phyloP scores from a whole-genome alignment of 2,888 invertebrate species.

The Lysandra coridon region DNA sequence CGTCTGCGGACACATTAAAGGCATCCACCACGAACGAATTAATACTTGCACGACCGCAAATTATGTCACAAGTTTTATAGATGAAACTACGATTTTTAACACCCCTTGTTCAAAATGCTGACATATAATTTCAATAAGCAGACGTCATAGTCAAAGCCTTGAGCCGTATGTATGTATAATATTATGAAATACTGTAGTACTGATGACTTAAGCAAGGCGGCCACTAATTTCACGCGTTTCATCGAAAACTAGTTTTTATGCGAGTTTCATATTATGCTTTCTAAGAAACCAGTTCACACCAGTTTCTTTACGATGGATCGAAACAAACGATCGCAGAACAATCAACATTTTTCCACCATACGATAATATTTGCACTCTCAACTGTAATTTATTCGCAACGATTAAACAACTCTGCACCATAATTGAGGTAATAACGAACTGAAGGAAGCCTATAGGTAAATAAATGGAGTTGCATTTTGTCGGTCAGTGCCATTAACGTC shows the following conservation, averaged over 20 bases:
- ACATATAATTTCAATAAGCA: too few species aligned
- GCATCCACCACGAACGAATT: not conserved
- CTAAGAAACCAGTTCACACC: too few species aligned
- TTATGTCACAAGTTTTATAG: not conserved
- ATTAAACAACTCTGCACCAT: not conserved
- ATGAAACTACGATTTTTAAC: not conserved
- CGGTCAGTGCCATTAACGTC: slow-evolving; percentile 55
- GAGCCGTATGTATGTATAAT: too few species aligned
- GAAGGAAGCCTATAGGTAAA: slow-evolving; percentile 49
- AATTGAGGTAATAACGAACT: not conserved
- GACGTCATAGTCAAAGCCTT: too few species aligned
- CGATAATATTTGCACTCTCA: not conserved
- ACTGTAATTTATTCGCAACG: not conserved
- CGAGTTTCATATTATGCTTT: too few species aligned
- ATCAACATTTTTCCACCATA: too few species aligned
- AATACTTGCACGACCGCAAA: slow-evolving; percentile 2
- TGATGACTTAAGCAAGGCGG: too few species aligned
- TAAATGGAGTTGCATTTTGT: slow-evolving; percentile 57
- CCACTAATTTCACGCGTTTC: too few species aligned
- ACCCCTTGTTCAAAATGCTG: not conserved
- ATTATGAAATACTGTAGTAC: too few species aligned
- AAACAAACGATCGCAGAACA: too few species aligned
- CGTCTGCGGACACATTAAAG: slow-evolving; percentile 1
- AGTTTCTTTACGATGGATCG: too few species aligned
- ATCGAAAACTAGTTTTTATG: too few species aligned